Conservation (phyloP, 2,113 vertebrate species). For the Panthera tigris region DNA sequence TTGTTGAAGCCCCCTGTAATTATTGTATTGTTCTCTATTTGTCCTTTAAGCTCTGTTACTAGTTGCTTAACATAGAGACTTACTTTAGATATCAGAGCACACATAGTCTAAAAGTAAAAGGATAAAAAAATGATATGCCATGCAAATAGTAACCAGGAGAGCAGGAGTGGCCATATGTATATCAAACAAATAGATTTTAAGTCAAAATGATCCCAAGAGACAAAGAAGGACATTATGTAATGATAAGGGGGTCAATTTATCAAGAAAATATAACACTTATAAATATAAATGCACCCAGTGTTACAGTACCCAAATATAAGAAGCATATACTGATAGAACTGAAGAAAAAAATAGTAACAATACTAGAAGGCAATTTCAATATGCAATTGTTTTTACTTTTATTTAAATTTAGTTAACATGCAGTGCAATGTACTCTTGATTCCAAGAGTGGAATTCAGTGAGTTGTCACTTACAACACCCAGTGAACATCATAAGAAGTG, state of each 20-base stretch:
- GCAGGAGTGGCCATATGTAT: background rate
- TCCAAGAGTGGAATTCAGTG: no score
- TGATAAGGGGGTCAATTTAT: background rate
- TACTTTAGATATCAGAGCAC: background rate
- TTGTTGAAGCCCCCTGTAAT: background rate
- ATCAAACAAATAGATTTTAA: background rate
- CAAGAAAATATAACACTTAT: background rate
- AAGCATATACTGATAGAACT: background rate
- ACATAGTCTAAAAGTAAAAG: background rate
- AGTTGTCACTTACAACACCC: no score
- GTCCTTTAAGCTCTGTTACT: background rate
- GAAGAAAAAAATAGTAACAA: background rate
- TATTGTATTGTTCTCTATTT: background rate
- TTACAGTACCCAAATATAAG: background rate
- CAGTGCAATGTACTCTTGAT: no score
- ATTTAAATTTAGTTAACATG: no score
- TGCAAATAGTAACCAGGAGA: background rate
- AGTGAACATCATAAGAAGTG: no score
- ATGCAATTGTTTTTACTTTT: background rate
- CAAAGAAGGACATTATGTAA: background rate
- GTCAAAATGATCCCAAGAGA: background rate
- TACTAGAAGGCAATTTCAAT: background rate
- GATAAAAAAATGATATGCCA: background rate
- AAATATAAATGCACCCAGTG: background rate
- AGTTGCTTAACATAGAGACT: background rate